Percentiles rank a stretch among this genome's conserved stretches.
Evolutionary conservation across 2,888 invertebrate species (phyloP).

Genomic region (Beris morrisii): DNA sequence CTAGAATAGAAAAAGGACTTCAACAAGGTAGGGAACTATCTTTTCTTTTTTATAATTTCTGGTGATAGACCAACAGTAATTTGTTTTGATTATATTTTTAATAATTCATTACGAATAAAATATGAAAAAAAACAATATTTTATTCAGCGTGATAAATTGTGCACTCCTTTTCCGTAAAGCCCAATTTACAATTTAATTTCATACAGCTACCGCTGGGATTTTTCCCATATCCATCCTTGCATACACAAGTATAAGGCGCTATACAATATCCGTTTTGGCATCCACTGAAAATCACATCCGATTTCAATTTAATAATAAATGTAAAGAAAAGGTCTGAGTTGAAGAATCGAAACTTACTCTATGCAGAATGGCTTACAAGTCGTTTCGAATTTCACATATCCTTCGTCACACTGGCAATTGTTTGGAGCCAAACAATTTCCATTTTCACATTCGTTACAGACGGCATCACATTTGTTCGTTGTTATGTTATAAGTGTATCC

Average conservation of each 20-base stretch:
- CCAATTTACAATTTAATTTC: constrained; percentile 5
- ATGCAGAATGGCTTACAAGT: constrained; percentile 66
- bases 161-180: constrained; percentile 24
- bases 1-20: too few species aligned
- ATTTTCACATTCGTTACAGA: constrained; percentile 45
- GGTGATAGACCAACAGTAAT: too few species aligned
- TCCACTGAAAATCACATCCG: constrained; percentile 40
- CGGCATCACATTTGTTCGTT: constrained; percentile 35
- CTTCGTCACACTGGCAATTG: constrained; percentile 50
- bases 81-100: too few species aligned
- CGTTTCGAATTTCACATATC: constrained; percentile 56
- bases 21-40: too few species aligned
- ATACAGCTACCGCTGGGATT: constrained; percentile 41
- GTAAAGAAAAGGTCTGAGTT: background rate
- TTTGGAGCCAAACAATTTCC: constrained; percentile 48
- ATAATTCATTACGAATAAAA: too few species aligned
- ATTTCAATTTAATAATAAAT: background rate
- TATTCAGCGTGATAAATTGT: constrained; percentile 8
- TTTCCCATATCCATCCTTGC: constrained; percentile 47
- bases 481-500: constrained; percentile 17
- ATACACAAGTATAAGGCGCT: constrained; percentile 55
- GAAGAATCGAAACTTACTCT: constrained; percentile 3
- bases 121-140: too few species aligned
- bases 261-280: constrained; percentile 51
- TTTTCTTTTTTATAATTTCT: too few species aligned